phyloP scores from a whole-genome alignment of 2,888 invertebrate genomes.

The Cantharis flavilabris region DNA sequence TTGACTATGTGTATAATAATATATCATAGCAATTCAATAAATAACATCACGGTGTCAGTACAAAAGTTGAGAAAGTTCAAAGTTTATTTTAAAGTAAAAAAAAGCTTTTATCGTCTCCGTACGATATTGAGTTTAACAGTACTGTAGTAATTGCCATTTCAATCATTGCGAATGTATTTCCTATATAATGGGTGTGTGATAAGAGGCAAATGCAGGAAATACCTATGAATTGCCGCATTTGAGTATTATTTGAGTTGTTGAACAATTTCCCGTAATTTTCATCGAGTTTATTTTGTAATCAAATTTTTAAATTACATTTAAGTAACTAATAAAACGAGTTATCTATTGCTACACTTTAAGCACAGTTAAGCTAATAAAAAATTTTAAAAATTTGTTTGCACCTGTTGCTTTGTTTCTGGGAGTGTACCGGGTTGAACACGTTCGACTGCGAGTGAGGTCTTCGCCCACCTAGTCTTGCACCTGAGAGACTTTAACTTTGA shows the following conservation, averaged over 20 bases:
- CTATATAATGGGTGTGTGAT: background rate
- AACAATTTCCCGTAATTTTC: background rate
- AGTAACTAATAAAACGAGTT: background rate
- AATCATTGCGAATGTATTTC: background rate
- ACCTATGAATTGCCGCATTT: background rate
- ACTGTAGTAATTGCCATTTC: background rate
- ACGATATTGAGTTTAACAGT: background rate
- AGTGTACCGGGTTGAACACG: constrained; percentile 35
- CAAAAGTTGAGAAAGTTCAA: constrained; percentile 1
- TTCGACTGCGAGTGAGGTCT: constrained; percentile 37
- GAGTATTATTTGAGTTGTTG: background rate
- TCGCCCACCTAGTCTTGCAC: constrained; percentile 36
- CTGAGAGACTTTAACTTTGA: constrained; percentile 32
- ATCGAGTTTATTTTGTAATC: background rate
- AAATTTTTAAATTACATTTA: background rate
- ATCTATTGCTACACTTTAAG: background rate
- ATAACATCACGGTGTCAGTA: background rate
- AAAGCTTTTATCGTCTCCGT: background rate
- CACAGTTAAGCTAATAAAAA: constrained; percentile 1
- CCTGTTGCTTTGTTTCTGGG: constrained; percentile 28
- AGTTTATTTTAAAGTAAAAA: background rate
- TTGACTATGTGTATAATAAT: background rate
- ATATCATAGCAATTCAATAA: background rate
- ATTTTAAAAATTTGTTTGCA: constrained; percentile 9
- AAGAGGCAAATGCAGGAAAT: background rate